Evolutionary conservation across 2,888 invertebrate species (phyloP), one percentile per base, ranked within the genome.

Genomic region (Muscina levida): DNA sequence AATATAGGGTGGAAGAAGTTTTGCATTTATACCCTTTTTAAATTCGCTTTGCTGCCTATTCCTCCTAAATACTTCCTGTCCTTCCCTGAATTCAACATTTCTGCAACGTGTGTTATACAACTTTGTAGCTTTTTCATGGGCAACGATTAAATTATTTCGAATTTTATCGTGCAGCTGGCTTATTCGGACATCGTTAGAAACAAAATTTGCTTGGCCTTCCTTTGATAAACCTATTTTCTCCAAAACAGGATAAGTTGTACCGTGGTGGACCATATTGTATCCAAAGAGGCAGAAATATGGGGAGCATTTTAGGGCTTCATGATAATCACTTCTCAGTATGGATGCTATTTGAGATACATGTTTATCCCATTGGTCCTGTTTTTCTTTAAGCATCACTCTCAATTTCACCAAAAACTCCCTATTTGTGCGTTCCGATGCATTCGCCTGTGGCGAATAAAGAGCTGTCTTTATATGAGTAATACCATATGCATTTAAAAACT

Each of bases 391-490:
- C 1, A 57, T 44, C n/a, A 57, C n/a, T 6, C 68, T 10, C 0
- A 68, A 15, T 19, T 53, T 53, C 1, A 37, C 13, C 31, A 42
- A 42, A 39, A 68, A 8, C 48, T 72, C 67, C 11, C 78, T 2
- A 71, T 82, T 77, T 2, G 48, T 77, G 19, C 72, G 56, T 26
- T 82, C 81, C 4, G 68, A 67, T 2, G 73, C 53, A 22, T 81
- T 81, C 0, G 81, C 75, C 56, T 78, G 73, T 1, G 82, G 82
- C 1, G 72, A 56, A 31, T 76, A 76, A 3, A 67, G 59, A 1
- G 56, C 79, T 10, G n/a, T n/a, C n/a, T n/a, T n/a, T n/a, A n/a
- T n/a, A n/a, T n/a, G n/a, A n/a, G n/a, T n/a, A n/a, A n/a, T 68
- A 68, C 80, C 79, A 42, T 72, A 72, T 0, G 13, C 15, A 3